A percentile compares a stretch with the other conserved stretches of the same genome.
These are phyloP conservation scores for Ophion ellenae DNA, from an alignment of 2,888 invertebrate species.

Conservation along the genomic window DNA sequence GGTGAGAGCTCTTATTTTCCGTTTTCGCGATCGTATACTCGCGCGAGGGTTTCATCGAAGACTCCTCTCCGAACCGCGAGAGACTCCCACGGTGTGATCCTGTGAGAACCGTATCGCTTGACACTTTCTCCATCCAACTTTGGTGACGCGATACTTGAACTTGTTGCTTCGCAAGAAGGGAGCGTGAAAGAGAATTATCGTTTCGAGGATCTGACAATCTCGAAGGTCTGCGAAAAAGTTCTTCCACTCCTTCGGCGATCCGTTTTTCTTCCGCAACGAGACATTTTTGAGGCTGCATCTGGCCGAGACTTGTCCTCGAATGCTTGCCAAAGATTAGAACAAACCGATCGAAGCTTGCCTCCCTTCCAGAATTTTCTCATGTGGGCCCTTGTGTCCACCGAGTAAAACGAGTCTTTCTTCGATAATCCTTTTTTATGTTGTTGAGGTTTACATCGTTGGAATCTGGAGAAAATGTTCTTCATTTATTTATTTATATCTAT, in stretches of 20 bases:
- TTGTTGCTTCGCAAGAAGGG: constrained; percentile 27
- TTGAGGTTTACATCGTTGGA: no score
- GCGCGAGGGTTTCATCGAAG: constrained; percentile 1
- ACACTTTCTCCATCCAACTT: constrained; percentile 11
- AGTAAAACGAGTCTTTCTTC: background rate
- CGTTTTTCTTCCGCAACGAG: background rate
- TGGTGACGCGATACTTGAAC: constrained; percentile 20
- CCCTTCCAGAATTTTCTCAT: background rate
- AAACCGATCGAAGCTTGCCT: constrained; percentile 28
- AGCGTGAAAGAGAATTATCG: background rate
- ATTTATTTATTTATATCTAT: no score
- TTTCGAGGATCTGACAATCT: constrained; percentile 17
- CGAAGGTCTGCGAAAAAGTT: constrained; percentile 31
- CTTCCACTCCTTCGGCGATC: background rate
- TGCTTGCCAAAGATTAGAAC: constrained; percentile 5
- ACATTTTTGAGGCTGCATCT: constrained; percentile 15
- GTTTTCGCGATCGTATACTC: no score
- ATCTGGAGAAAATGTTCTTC: no score
- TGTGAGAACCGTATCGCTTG: background rate
- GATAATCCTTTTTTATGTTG: background rate
- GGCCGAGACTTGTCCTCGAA: constrained; percentile 19
- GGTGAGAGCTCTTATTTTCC: constrained; percentile 39
- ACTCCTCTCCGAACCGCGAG: background rate
- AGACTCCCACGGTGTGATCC: no score
- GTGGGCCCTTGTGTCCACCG: background rate